Conservation (phyloP, 2,113 vertebrate species). For the Scomber colias region DNA sequence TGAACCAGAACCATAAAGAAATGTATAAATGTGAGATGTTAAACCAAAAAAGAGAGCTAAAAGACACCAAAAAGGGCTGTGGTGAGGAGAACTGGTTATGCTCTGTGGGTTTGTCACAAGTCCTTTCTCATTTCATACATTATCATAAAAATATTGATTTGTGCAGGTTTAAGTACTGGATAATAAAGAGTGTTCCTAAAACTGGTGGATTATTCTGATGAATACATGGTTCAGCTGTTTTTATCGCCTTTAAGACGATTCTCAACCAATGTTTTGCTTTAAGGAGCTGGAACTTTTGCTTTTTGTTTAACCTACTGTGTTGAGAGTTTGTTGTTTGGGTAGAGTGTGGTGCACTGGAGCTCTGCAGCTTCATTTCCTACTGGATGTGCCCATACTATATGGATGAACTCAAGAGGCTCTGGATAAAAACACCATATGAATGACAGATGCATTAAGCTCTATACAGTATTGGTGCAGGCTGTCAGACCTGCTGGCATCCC, state of each 20-base stretch:
- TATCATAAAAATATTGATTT: background rate
- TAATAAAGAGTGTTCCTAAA: background rate
- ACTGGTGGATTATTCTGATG: conserved; percentile 6
- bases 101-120: no score
- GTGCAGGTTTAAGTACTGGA: background rate
- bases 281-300: conserved; percentile 7
- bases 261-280: conserved; percentile 7
- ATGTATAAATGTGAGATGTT: no score
- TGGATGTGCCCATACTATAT: conserved; percentile 40
- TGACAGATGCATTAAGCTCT: conserved; percentile 48
- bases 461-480: conserved; percentile 24
- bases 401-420: conserved; percentile 65
- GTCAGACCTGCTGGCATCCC: background rate
- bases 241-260: background rate
- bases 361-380: conserved; percentile 43
- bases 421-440: conserved; percentile 63
- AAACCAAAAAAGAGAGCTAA: no score
- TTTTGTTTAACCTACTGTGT: conserved; percentile 15
- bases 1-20: no score
- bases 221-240: conserved; percentile 1
- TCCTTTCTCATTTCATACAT: background rate
- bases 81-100: background rate
- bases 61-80: no score
- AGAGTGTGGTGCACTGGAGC: conserved; percentile 16
- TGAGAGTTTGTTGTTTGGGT: conserved; percentile 20